Evolutionary conservation across 64 coral and sea anemone species (phyloP).

Genomic region (Porites australiensis): DNA sequence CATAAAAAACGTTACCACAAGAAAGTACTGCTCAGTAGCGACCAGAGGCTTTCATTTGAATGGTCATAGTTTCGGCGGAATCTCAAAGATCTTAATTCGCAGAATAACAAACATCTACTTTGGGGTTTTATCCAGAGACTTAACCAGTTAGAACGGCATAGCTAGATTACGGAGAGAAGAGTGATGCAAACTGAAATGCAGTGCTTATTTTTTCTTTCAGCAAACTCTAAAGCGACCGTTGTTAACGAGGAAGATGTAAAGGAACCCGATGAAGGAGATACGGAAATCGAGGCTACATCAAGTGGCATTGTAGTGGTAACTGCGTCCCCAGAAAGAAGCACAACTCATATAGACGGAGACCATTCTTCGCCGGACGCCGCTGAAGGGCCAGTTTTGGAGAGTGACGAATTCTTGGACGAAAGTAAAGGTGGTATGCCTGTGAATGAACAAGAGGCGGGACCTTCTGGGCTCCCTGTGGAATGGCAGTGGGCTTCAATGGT

Average conservation of each 20-base stretch:
- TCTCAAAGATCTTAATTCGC: too few relatives aligned
- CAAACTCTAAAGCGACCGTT: neutral
- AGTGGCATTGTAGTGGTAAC: neutral
- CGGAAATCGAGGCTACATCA: neutral
- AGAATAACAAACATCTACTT: too few relatives aligned
- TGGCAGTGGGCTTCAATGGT: constrained; percentile 41
- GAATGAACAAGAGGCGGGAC: constrained; percentile 24
- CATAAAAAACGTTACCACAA: too few relatives aligned
- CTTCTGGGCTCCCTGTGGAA: constrained; percentile 50
- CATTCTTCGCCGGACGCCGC: neutral
- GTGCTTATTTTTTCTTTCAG: neutral
- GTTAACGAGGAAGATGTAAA: neutral
- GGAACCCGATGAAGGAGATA: neutral
- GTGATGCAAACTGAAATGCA: too few relatives aligned
- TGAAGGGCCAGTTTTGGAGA: neutral
- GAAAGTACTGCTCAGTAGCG: too few relatives aligned
- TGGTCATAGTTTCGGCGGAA: too few relatives aligned
- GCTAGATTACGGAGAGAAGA: too few relatives aligned
- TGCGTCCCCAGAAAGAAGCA: neutral
- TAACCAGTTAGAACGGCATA: too few relatives aligned
- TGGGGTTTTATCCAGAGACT: too few relatives aligned
- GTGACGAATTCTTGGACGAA: neutral
- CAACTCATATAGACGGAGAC: neutral
- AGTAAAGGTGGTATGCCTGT: constrained; percentile 2
- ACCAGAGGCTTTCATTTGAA: too few relatives aligned